Percentiles rank a stretch among this genome's conserved stretches.
Conservation (phyloP, 2,888 invertebrate species). For the Melolontha melolontha region DNA sequence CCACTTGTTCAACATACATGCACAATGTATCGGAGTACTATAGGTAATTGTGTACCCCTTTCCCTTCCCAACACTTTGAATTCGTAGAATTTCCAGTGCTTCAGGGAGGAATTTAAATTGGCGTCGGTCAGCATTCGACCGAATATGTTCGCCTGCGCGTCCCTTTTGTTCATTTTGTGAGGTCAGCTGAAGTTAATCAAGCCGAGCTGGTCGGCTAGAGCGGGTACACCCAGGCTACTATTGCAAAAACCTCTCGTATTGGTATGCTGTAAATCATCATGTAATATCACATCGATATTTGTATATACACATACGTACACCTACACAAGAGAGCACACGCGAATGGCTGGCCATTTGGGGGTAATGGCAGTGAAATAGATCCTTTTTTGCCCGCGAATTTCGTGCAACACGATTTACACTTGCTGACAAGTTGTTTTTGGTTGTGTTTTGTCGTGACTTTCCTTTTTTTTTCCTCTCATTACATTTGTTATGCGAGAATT, state of each 20-base stretch:
- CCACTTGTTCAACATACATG: no score
- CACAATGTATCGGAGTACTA: no score
- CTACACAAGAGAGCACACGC: constrained; percentile 1
- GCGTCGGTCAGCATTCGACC: constrained; percentile 58
- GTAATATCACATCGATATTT: constrained; percentile 36
- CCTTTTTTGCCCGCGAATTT: constrained; percentile 6
- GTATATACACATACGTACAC: no score
- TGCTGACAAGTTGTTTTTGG: constrained; percentile 8
- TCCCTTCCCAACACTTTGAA: constrained; percentile 47
- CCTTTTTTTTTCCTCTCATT: no score
- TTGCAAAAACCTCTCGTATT: constrained; percentile 54
- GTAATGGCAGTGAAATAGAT: no score
- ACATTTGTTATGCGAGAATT: no score
- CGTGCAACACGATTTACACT: constrained; percentile 2
- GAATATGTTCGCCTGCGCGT: constrained; percentile 54
- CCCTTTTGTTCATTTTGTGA: constrained; percentile 58
- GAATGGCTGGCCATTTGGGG: no score
- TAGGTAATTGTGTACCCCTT: no score
- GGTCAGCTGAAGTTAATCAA: constrained; percentile 61
- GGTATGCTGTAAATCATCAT: constrained; percentile 53
- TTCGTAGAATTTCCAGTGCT: constrained; percentile 52
- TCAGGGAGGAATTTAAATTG: constrained; percentile 60
- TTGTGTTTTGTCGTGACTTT: no score
- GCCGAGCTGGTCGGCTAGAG: constrained; percentile 40
- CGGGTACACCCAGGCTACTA: no score